Conservation (phyloP, 1,140 invertebrate species). For the Leptoteleia sp. region DNA sequence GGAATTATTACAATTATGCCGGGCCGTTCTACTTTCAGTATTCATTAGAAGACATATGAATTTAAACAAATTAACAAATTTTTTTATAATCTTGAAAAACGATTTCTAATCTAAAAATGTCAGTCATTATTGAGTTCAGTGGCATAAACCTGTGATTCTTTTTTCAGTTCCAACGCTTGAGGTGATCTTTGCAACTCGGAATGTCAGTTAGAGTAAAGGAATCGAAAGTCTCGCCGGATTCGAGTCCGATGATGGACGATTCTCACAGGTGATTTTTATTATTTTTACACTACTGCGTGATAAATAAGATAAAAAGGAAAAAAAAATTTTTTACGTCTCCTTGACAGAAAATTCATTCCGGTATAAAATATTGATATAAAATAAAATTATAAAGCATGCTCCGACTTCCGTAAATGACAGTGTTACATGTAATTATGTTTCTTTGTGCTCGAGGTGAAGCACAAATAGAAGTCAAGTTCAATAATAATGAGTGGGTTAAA, state of each 20-base stretch:
- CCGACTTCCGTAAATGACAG: slow-evolving; percentile 32
- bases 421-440: slow-evolving; percentile 13
- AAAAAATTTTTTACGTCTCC: neutral
- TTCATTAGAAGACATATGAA: too few species aligned
- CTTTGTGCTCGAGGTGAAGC: slow-evolving; percentile 34
- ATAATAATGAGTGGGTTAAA: slow-evolving; percentile 5
- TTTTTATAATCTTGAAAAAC: too few species aligned
- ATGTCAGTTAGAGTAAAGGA: slow-evolving; percentile 38
- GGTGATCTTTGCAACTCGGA: slow-evolving; percentile 52
- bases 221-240: slow-evolving; percentile 43
- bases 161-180: slow-evolving; percentile 47
- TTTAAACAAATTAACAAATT: too few species aligned
- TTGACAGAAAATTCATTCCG: slow-evolving; percentile 31
- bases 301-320: too few species aligned
- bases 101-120: too few species aligned
- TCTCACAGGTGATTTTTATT: slow-evolving; percentile 43
- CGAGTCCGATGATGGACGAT: slow-evolving; percentile 43
- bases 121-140: too few species aligned
- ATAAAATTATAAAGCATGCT: slow-evolving; percentile 21
- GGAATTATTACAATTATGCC: too few species aligned
- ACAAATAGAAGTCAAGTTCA: slow-evolving; percentile 53
- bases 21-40: too few species aligned
- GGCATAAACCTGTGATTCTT: too few species aligned
- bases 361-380: slow-evolving; percentile 26
- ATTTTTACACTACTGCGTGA: slow-evolving; percentile 1